A percentile compares a stretch with the other conserved stretches of the same genome.
phyloP scores from a whole-genome alignment of 2,888 invertebrate species.

The Diachrysia chrysitis region DNA sequence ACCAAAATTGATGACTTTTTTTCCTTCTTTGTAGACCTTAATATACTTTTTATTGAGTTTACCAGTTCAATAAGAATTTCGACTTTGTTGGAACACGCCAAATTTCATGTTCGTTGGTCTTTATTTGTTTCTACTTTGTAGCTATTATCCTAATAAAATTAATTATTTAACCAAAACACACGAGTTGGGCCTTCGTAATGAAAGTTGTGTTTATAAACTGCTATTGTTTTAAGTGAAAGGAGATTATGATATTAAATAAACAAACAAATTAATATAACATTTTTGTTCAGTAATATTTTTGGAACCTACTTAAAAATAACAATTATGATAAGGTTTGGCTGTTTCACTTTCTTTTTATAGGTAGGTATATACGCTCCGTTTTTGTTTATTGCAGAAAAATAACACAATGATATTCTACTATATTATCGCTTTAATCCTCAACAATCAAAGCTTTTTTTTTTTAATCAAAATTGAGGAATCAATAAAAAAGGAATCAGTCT shows the following conservation, averaged over 20 bases:
- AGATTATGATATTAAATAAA: constrained; percentile 19
- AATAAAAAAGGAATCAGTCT: background rate
- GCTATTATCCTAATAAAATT: constrained; percentile 13
- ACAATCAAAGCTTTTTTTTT: background rate
- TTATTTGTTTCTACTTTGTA: constrained; percentile 19
- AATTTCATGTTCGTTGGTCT: constrained; percentile 30
- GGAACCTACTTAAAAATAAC: background rate
- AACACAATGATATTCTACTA: background rate
- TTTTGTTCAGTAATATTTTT: background rate
- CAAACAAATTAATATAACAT: constrained; percentile 1
- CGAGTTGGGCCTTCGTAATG: constrained; percentile 9
- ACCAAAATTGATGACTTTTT: constrained; percentile 20
- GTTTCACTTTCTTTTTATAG: background rate
- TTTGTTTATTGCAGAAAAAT: background rate
- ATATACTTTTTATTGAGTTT: constrained; percentile 29
- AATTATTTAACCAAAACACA: constrained; percentile 21
- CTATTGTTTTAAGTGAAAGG: constrained; percentile 10
- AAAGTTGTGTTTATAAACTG: constrained; percentile 7
- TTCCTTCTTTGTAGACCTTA: constrained; percentile 9
- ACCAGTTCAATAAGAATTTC: constrained; percentile 26
- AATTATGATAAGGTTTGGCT: background rate
- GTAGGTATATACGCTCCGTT: background rate
- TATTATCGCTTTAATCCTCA: background rate
- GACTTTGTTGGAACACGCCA: constrained; percentile 27
- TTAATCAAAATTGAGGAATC: background rate